A percentile compares a stretch with the other conserved stretches of the same genome.
phyloP scores from a whole-genome alignment of 1,140 invertebrate species.

The Ceratina calcarata region DNA sequence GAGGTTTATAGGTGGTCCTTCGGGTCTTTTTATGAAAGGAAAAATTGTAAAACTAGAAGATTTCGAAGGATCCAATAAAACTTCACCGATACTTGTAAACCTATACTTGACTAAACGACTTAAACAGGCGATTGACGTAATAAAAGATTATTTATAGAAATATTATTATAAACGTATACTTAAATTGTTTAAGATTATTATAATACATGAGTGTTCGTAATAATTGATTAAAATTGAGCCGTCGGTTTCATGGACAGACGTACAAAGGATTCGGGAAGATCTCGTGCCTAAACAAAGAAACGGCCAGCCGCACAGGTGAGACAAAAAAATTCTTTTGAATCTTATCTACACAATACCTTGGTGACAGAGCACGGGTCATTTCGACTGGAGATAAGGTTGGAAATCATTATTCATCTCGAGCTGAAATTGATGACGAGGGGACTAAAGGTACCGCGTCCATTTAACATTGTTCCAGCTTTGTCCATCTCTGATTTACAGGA shows the following conservation, averaged over 20 bases:
- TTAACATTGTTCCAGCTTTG: neutral
- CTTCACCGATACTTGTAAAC: too few species aligned
- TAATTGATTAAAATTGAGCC: too few species aligned
- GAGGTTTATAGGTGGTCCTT: too few species aligned
- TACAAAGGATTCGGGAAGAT: neutral
- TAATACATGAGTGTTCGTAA: too few species aligned
- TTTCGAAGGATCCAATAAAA: too few species aligned
- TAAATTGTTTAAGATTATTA: too few species aligned
- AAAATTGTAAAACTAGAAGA: too few species aligned
- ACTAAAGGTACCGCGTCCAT: neutral
- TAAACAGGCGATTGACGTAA: too few species aligned
- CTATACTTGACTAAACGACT: too few species aligned
- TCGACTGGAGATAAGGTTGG: conserved; percentile 9
- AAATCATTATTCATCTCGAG: conserved; percentile 4
- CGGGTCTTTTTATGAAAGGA: too few species aligned
- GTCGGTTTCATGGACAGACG: neutral
- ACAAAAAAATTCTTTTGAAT: neutral
- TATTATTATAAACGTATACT: too few species aligned
- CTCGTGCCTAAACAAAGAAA: neutral
- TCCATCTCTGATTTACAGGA: neutral
- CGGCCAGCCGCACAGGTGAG: neutral
- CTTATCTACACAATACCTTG: conserved; percentile 1
- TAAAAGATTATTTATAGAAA: too few species aligned
- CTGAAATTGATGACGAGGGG: neutral
- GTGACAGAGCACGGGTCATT: neutral